phyloP scores from a whole-genome alignment of 2,888 invertebrate species.

The Pandemis heparana region DNA sequence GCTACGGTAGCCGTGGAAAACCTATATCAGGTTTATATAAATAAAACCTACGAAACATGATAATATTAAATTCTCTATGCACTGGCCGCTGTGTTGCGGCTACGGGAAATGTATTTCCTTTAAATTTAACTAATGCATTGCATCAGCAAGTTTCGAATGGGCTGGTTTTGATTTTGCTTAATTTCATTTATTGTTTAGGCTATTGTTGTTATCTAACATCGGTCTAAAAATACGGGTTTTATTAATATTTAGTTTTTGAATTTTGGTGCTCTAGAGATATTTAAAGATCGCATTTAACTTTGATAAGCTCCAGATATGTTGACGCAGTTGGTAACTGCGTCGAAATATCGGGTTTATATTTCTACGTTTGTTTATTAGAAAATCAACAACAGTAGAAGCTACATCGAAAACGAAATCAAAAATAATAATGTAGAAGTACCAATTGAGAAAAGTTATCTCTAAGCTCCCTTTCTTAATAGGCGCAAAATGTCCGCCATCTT shows the following conservation, averaged over 20 bases:
- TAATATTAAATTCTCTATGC: slow-evolving; percentile 43
- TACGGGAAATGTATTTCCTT: slow-evolving; percentile 63
- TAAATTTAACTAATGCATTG: slow-evolving; percentile 65
- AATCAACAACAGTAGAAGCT: background rate
- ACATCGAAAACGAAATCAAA: background rate
- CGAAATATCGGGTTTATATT: too few species aligned
- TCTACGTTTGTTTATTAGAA: too few species aligned
- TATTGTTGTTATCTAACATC: background rate
- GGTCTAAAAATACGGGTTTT: background rate
- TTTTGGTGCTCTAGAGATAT: too few species aligned
- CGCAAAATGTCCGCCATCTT: slow-evolving; percentile 20
- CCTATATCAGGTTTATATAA: slow-evolving; percentile 41
- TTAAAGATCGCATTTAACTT: too few species aligned
- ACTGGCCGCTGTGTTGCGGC: slow-evolving; percentile 64
- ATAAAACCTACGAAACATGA: slow-evolving; percentile 41
- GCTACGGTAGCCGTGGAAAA: slow-evolving; percentile 46
- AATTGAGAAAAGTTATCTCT: background rate
- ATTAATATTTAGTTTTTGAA: background rate
- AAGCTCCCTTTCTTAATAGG: slow-evolving; percentile 3
- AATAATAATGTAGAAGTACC: background rate
- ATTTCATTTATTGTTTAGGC: background rate
- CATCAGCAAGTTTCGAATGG: slow-evolving; percentile 45
- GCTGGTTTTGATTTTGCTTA: slow-evolving; percentile 24
- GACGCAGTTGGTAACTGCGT: too few species aligned
- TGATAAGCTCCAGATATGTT: too few species aligned